These are phyloP conservation scores for Gadopsis marmoratus DNA, from an alignment of 2,797 vertebrate species.

Conservation along the genomic window DNA sequence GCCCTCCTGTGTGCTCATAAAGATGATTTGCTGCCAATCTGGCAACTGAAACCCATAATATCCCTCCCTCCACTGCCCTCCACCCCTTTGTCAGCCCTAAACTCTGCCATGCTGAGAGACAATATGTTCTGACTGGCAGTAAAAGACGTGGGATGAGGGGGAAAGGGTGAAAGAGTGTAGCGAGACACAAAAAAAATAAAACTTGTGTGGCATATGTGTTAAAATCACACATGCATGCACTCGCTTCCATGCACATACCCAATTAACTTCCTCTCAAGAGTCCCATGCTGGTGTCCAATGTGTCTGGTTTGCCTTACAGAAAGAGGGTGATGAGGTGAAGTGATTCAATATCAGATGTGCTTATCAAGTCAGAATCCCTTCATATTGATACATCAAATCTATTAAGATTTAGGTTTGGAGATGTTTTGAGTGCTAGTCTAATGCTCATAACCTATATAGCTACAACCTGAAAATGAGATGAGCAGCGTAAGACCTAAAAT, in stretches of 20 bases:
- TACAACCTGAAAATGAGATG: not conserved
- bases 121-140: constrained; percentile 73
- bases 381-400: not conserved
- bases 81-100: constrained; percentile 68
- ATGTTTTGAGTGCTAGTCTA: not conserved
- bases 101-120: constrained; percentile 74
- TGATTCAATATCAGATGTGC: not conserved
- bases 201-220: constrained; percentile 7
- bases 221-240: constrained; percentile 20
- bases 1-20: constrained; percentile 66
- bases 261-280: constrained; percentile 28
- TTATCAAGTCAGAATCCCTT: not conserved
- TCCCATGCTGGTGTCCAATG: constrained; percentile 42
- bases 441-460: not conserved
- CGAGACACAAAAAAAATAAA: not conserved
- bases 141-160: constrained; percentile 44
- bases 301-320: constrained; percentile 33
- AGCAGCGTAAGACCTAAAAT: not conserved
- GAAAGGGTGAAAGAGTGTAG: constrained; percentile 10
- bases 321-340: not conserved
- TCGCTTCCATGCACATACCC: not conserved
- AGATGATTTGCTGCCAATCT: constrained; percentile 80
- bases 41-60: constrained; percentile 74
- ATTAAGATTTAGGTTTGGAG: not conserved
- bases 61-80: constrained; percentile 68